phyloP scores from a whole-genome alignment of 1,140 invertebrate genomes.

The Magallana gigas region DNA sequence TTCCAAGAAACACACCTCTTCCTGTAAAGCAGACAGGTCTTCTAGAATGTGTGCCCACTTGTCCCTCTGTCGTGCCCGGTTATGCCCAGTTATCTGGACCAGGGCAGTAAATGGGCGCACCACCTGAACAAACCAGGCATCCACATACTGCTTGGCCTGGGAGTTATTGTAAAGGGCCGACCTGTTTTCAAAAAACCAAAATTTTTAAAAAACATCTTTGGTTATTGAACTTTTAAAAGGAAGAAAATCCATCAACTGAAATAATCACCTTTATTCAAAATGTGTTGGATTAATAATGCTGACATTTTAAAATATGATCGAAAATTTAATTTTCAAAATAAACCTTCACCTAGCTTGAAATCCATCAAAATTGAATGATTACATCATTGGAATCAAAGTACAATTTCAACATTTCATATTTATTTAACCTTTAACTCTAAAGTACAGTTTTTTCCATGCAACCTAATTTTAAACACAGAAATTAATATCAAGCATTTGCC shows the following conservation, averaged over 20 bases:
- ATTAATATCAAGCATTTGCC: too few relatives aligned
- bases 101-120: slow-evolving; percentile 92
- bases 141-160: slow-evolving; percentile 90
- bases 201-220: background rate
- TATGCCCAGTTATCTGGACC: slow-evolving; percentile 95
- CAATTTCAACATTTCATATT: too few relatives aligned
- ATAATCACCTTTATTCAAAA: background rate
- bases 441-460: too few relatives aligned
- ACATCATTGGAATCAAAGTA: too few relatives aligned
- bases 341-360: too few relatives aligned
- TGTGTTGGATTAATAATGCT: background rate
- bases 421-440: too few relatives aligned
- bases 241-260: background rate
- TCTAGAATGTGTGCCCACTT: slow-evolving; percentile 93
- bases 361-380: too few relatives aligned
- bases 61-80: slow-evolving; percentile 95
- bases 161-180: slow-evolving; percentile 72
- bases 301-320: too few relatives aligned
- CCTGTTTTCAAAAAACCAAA: background rate
- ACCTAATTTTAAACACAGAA: too few relatives aligned
- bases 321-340: too few relatives aligned
- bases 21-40: slow-evolving; percentile 94
- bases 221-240: background rate
- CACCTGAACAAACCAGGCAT: slow-evolving; percentile 92
- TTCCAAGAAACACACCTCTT: slow-evolving; percentile 85